Base-by-base conservation (phyloP, 2,797 vertebrate genomes). In the Bufotes viridis region DNA sequence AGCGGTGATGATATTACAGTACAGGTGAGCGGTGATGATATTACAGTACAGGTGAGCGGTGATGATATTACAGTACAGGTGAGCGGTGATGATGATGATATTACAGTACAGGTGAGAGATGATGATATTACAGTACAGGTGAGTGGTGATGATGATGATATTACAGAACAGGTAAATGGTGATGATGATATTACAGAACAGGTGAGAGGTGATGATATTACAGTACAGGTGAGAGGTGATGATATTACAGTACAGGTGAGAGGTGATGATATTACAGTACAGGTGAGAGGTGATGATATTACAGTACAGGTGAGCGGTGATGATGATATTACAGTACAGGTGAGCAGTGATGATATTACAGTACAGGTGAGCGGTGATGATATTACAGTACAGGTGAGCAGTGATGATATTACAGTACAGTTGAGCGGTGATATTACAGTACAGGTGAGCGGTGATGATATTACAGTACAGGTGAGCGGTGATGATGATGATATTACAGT, bases 311-410 rank as follows among this genome's bases (percentile, higher is more conserved):
- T 26, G 12, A 61, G 26, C 1, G 11, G 18, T n/a, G n/a, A n/a
- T 51, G 7, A 51, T 20, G 14, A n/a, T 34, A 42, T 74, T 18
- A 75, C 9, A 51, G 4, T 49, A 22, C 61, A 81, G 42, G 29
- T 81, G 79, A 81, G 79, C 26, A n/a, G n/a, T n/a, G n/a, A n/a
- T n/a, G 7, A 67, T 13, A 67, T 24, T 12, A 67, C n/a, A 67
- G 9, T 1, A 20, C 15, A 61, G 29, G 18, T 18, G 9, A 20
- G 26, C 11, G 42, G 2, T 65, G 12, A 22, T 81, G 10, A 61
- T 15, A 65, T 65, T 42, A 60, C 18, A 63, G 20, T 81, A 61
- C 26, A 80, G 26, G 24, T 26, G 12, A 61, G 26, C 1, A 6
- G 18, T 51, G 7, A 51, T 20, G 14, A n/a, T 34, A 42, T 74